phyloP scores from a whole-genome alignment of 2,113 vertebrate genomes.

The Pelecanus crispus region DNA sequence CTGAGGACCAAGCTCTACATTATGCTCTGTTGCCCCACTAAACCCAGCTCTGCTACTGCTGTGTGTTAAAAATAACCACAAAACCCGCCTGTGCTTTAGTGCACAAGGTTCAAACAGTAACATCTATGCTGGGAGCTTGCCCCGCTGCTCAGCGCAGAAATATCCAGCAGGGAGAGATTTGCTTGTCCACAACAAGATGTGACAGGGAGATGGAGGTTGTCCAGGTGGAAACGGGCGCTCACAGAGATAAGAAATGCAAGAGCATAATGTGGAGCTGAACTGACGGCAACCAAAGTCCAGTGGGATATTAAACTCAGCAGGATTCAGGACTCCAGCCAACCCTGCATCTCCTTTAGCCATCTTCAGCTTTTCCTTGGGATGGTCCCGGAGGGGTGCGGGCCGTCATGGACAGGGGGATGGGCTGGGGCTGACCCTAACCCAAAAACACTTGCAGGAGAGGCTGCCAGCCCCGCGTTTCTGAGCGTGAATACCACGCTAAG shows the following conservation, averaged over 20 bases:
- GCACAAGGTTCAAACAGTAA: not conserved
- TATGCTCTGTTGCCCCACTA: not conserved
- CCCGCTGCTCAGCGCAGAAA: not conserved
- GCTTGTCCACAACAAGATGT: not conserved
- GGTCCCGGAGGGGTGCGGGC: rapidly evolving
- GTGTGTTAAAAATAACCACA: not conserved
- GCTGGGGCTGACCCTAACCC: not conserved
- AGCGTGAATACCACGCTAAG: not conserved
- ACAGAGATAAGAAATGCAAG: not conserved
- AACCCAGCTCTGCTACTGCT: not conserved
- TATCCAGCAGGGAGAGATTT: not conserved
- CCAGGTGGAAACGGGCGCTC: not conserved
- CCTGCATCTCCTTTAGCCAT: not conserved
- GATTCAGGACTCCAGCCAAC: not conserved
- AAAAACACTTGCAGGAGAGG: not conserved
- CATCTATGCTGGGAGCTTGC: not conserved
- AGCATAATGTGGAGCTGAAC: not conserved
- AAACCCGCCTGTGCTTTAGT: not conserved
- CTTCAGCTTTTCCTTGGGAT: not conserved
- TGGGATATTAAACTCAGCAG: not conserved
- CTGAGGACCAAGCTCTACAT: not conserved
- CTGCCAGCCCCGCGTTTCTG: not conserved
- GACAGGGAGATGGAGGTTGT: not conserved
- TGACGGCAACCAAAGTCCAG: not conserved
- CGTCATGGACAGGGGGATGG: not conserved